Conservation (phyloP, 2,113 vertebrate genomes). For the Lipophrys pholis region DNA sequence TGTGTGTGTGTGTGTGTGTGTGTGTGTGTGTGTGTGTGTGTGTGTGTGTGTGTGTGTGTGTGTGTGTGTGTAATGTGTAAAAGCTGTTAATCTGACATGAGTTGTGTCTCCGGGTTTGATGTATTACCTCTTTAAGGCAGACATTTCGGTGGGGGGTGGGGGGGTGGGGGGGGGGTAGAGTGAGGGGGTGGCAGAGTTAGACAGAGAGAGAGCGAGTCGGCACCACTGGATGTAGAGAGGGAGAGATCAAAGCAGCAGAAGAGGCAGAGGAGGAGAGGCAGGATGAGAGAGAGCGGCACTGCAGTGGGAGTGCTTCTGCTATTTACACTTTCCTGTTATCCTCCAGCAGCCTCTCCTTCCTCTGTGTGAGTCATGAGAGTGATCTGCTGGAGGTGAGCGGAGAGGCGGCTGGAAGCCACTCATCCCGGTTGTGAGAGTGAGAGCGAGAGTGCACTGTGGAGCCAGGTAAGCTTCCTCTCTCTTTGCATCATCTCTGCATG, state of each 20-base stretch:
- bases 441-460: not conserved
- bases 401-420: constrained; percentile 35
- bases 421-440: constrained; percentile 4
- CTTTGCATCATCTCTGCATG: constrained; percentile 1
- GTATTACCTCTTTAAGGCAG: constrained; percentile 61
- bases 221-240: constrained; percentile 26
- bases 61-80: too few species aligned
- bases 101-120: constrained; percentile 20
- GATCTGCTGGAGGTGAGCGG: constrained; percentile 59
- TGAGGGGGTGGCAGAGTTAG: constrained; percentile 25
- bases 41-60: too few species aligned
- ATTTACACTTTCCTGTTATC: constrained; percentile 24
- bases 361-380: constrained; percentile 69
- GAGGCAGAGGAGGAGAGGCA: constrained; percentile 54
- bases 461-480: constrained; percentile 53
- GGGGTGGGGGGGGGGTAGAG: constrained; percentile 40
- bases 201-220: not conserved
- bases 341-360: constrained; percentile 15
- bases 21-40: too few species aligned
- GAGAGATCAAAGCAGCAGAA: constrained; percentile 56
- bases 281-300: constrained; percentile 62
- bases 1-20: too few species aligned
- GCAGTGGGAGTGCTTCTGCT: constrained; percentile 59
- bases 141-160: constrained; percentile 68
- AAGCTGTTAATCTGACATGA: not conserved